phyloP scores from a whole-genome alignment of 2,888 invertebrate species.

The Cheilosia pagana region DNA sequence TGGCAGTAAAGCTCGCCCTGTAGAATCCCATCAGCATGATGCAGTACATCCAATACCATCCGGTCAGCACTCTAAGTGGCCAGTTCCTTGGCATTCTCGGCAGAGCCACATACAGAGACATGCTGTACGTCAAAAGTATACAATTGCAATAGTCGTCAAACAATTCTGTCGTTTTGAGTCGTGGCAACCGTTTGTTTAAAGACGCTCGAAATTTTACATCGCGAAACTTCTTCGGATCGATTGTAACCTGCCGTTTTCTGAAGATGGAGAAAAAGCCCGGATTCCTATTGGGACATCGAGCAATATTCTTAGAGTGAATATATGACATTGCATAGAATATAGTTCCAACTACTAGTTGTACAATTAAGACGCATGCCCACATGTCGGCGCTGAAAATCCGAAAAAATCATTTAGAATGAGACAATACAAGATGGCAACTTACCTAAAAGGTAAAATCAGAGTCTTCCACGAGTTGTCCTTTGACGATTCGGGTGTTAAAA shows the following conservation, averaged over 20 bases:
- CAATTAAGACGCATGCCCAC: conserved; percentile 90
- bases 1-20: conserved; percentile 93
- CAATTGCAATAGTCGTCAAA: conserved; percentile 90
- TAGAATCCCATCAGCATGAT: conserved; percentile 91
- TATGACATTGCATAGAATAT: conserved; percentile 88
- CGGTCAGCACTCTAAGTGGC: conserved; percentile 91
- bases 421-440: conserved; percentile 82
- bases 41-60: conserved; percentile 95
- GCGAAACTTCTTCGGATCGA: conserved; percentile 46
- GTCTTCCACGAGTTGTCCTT: conserved; percentile 94
- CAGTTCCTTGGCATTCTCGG: conserved; percentile 91
- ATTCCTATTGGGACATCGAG: conserved; percentile 70
- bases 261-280: conserved; percentile 78
- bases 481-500: conserved; percentile 91
- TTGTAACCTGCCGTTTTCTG: not conserved
- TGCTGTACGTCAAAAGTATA: conserved; percentile 91
- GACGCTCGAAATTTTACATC: conserved; percentile 77
- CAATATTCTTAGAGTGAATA: conserved; percentile 77
- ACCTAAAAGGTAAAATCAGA: conserved; percentile 91
- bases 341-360: conserved; percentile 87
- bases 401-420: not conserved
- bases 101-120: conserved; percentile 91
- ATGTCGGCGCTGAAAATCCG: conserved; percentile 86
- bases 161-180: conserved; percentile 84
- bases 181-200: conserved; percentile 75